Base-by-base conservation (phyloP, 2,113 vertebrate species). In the Onychostruthus taczanowskii region DNA sequence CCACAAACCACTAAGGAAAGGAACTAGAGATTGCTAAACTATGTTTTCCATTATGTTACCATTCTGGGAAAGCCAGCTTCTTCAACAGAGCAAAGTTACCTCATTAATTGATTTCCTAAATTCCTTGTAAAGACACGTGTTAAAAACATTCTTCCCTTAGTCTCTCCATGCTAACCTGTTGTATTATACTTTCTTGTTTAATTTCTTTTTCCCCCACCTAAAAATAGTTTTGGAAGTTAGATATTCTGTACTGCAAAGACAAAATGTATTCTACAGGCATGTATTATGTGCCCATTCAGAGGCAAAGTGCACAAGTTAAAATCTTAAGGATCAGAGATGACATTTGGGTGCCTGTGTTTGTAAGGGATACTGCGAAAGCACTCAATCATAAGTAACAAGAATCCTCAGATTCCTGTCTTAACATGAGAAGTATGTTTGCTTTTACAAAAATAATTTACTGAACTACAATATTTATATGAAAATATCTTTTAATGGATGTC, bases 21-120 rank as follows among this genome's bases (percentile, higher is more conserved):
- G 49, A 92, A 87, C 1, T 87, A 37, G 49, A 90, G 84, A 91
- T 69, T 90, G 37, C 89, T 69, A 84, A 78, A 23, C 82, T 72
- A 91, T 56, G 86, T 95, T 95, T 93, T 89, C 90, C 94, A 90
- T 84, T 90, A 95, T 92, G 87, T 76, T 97, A 93, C 91, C 90
- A 89, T 82, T 94, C 46, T 82, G 81, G 88, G 75, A 96, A 96
- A 93, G 37, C 67, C 63, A 92, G 58, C 30, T 93, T 81, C 62
- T 59, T 90, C 44, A 79, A 77, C 84, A 87, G 76, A 97, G 84
- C 59, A 84, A 88, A 84, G 53, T 46, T 74, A 81, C 74, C 72
- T 59, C 55, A 74, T 30, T 39, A 83, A 92, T 50, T 84, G 30
- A 77, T 59, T 90, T 91, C 81, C 61, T 94, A 94, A 95, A 74